Evolutionary conservation across 2,888 invertebrate species (phyloP).

Genomic region (Sinodicranocentrus sp.): DNA sequence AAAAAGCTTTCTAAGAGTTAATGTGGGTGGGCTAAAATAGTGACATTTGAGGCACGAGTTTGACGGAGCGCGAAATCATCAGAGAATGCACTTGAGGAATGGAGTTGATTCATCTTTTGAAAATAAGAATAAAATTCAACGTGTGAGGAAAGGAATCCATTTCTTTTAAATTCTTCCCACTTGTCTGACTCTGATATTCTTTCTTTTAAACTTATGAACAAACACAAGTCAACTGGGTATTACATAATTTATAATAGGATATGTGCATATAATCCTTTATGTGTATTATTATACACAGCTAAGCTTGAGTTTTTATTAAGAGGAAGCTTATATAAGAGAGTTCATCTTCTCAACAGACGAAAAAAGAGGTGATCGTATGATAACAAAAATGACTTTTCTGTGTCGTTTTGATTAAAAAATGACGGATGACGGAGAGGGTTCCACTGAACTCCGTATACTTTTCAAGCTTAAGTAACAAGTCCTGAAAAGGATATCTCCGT

Average conservation of each 20-base stretch:
- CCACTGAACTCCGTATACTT: not conserved
- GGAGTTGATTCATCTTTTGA: not conserved
- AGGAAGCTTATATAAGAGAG: no score
- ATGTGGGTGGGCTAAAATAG: conserved; percentile 73
- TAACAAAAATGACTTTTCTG: conserved; percentile 44
- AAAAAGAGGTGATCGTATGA: no score
- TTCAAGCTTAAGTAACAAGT: not conserved
- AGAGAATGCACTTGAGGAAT: conserved; percentile 34
- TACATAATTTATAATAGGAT: conserved; percentile 59
- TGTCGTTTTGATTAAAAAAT: conserved; percentile 11
- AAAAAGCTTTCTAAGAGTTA: not conserved
- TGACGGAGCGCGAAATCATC: conserved; percentile 75
- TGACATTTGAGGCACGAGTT: conserved; percentile 73
- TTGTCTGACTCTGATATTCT: not conserved
- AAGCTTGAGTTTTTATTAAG: conserved; percentile 7
- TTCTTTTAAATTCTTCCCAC: not conserved
- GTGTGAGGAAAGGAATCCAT: not conserved
- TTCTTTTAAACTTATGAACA: not conserved
- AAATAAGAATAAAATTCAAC: not conserved
- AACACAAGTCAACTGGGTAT: conserved; percentile 16
- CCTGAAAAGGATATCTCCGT: not conserved
- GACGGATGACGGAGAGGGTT: conserved; percentile 18
- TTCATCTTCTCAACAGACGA: no score
- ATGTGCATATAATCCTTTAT: conserved; percentile 53
- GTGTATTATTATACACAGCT: conserved; percentile 12